These are phyloP conservation scores for Gryon sp. DNA, from an alignment of 1,140 invertebrate species.

Conservation along the genomic window DNA sequence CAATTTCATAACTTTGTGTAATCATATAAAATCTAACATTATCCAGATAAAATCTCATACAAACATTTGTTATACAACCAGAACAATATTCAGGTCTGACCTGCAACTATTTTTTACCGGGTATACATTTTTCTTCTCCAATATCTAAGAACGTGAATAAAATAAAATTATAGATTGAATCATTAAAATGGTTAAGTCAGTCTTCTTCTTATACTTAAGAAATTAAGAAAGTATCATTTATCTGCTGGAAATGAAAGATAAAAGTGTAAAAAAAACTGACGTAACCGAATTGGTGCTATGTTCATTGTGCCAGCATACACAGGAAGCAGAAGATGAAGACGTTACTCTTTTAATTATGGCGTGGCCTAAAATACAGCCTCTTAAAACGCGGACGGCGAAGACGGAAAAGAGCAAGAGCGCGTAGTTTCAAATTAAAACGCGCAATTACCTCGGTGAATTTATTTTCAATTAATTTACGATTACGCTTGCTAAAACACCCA, in stretches of 20 bases:
- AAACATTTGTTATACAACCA: too few species aligned
- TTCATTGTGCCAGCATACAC: slow-evolving; percentile 17
- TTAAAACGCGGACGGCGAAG: slow-evolving; percentile 45
- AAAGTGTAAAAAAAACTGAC: slow-evolving; percentile 17
- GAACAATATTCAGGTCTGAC: too few species aligned
- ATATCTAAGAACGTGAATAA: too few species aligned
- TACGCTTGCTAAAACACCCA: slow-evolving; percentile 42
- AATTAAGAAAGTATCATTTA: too few species aligned
- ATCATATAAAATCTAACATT: too few species aligned
- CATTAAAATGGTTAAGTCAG: too few species aligned
- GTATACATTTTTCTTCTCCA: too few species aligned
- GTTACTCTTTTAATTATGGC: slow-evolving; percentile 75
- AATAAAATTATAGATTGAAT: too few species aligned
- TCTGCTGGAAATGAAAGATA: neutral
- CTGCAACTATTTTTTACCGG: too few species aligned
- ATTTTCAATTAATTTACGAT: slow-evolving; percentile 74
- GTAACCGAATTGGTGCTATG: slow-evolving; percentile 34
- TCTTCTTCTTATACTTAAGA: too few species aligned
- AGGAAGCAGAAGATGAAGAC: slow-evolving; percentile 63
- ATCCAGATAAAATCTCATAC: too few species aligned
- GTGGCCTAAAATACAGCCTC: slow-evolving; percentile 56
- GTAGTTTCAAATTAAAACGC: slow-evolving; percentile 73
- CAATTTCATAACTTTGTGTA: too few species aligned
- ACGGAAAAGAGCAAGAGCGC: slow-evolving; percentile 50
- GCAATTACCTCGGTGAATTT: slow-evolving; percentile 72